These are phyloP conservation scores for Paradisaea rubra DNA, from an alignment of 2,113 vertebrate species.

Conservation along the genomic window DNA sequence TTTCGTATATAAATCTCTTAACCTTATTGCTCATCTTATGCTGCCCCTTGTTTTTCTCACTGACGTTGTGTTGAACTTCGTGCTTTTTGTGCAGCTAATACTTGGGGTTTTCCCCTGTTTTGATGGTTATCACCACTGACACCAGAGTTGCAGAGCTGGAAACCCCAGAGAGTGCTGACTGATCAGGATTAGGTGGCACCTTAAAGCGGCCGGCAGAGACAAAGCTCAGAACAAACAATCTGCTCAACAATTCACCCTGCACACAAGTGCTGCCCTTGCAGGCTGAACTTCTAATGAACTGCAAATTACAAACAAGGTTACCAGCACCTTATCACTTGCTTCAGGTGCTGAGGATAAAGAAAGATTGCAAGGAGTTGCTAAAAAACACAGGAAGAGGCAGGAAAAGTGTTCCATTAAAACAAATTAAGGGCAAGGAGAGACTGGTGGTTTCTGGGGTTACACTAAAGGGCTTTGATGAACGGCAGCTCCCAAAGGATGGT, in stretches of 20 bases:
- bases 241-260: neutral
- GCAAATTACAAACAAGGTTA: neutral
- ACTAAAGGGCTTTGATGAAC: neutral
- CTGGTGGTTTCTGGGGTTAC: neutral
- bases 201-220: neutral
- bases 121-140: neutral
- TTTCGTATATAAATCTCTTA: neutral
- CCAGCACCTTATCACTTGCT: neutral
- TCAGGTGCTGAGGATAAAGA: neutral
- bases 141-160: neutral
- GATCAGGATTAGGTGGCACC: neutral
- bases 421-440: neutral
- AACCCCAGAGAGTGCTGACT: neutral
- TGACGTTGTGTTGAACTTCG: neutral
- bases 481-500: neutral
- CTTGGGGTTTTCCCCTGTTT: fast-evolving
- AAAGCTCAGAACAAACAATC: neutral
- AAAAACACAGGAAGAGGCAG: neutral
- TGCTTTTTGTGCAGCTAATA: neutral
- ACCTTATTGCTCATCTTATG: neutral
- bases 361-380: neutral
- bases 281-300: neutral
- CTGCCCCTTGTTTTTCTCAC: neutral
- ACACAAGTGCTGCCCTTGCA: neutral
- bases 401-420: neutral